Base-by-base conservation (phyloP, 1,140 invertebrate species). In the Drosophila kurseongensis region DNA sequence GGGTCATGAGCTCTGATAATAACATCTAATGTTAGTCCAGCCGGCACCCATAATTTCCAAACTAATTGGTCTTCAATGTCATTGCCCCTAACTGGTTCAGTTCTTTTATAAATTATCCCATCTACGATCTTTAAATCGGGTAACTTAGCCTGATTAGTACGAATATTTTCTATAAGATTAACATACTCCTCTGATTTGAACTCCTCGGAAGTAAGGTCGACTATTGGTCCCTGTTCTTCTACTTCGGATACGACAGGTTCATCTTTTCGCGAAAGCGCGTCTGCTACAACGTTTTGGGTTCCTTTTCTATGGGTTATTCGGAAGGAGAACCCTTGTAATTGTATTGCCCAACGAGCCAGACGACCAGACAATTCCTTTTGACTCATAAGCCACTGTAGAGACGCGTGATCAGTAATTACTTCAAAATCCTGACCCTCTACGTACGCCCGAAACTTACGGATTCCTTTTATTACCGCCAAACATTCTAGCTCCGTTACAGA, bases 311-410 rank as follows among this genome's bases (percentile, higher is more conserved):
- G 54, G 1, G 40, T 18, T 35, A 54, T 40, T 40, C 45, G 45
- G 12, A 48, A 48, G 18, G 23, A 48, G 45, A 48, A 48, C 0
- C 51, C 61, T 41, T 67, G 62, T 27, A 73, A 55, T 40, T 68
- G 52, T 27, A 71, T 50, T 13, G 48, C 51, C 55, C 74, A 71
- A 35, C 68, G 44, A 41, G 74, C 74, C 42, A 76, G 44, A 5
- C 66, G 45, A 35, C 89, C 80, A 40, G 73, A 63, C 48, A 52
- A 91, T 54, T 94, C 93, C 9, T 92, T 93, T 47, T 91, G 71
- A 1, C 93, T 73, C 44, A 90, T 65, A n/a, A 91, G 74, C 82
- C 89, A 84, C 41, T 80, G 69, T 9, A 88, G 35, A 44, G 69
- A 73, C 6, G 73, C 48, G 62, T 90, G 88, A 44, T 91, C 81